Evolutionary conservation across 2,888 invertebrate genomes (phyloP).

Genomic region (Artemia sinica): DNA sequence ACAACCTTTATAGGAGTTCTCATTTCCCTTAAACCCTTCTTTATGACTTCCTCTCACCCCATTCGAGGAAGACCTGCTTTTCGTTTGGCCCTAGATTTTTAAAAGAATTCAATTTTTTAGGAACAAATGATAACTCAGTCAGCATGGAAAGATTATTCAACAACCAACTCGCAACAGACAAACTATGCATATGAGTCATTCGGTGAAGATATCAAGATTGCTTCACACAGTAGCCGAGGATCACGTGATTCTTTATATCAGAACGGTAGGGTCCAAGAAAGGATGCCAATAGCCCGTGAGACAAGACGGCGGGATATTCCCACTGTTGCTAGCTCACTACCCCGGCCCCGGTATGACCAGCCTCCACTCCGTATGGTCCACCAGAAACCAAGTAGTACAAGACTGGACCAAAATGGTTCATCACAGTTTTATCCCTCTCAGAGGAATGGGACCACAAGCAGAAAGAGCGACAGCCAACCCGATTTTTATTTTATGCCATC

Average conservation of each 20-base stretch:
- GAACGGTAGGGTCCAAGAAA: constrained; percentile 18
- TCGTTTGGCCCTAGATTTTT: background rate
- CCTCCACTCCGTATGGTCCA: constrained; percentile 36
- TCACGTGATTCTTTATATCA: constrained; percentile 5
- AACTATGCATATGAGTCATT: constrained; percentile 80
- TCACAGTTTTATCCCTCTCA: constrained; percentile 26
- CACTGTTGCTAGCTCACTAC: background rate
- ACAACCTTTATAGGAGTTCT: too few species aligned
- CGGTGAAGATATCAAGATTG: constrained; percentile 31
- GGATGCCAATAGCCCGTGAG: constrained; percentile 9
- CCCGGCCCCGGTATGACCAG: constrained; percentile 16
- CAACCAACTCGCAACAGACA: constrained; percentile 44
- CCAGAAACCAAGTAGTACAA: constrained; percentile 49
- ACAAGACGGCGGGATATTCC: background rate
- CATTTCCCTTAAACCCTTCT: too few species aligned
- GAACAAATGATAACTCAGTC: constrained; percentile 63
- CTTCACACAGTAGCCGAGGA: constrained; percentile 21
- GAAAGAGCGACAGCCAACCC: constrained; percentile 42
- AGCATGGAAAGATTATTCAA: constrained; percentile 72
- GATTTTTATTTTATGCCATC: constrained; percentile 93
- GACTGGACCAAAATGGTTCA: constrained; percentile 30
- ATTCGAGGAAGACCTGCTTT: too few species aligned
- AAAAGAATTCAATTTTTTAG: constrained; percentile 35
- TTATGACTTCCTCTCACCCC: too few species aligned
- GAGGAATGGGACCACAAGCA: constrained; percentile 37